These are phyloP conservation scores for Periophthalmus magnuspinnatus DNA, from an alignment of 2,797 vertebrate genomes.

Conservation along the genomic window DNA sequence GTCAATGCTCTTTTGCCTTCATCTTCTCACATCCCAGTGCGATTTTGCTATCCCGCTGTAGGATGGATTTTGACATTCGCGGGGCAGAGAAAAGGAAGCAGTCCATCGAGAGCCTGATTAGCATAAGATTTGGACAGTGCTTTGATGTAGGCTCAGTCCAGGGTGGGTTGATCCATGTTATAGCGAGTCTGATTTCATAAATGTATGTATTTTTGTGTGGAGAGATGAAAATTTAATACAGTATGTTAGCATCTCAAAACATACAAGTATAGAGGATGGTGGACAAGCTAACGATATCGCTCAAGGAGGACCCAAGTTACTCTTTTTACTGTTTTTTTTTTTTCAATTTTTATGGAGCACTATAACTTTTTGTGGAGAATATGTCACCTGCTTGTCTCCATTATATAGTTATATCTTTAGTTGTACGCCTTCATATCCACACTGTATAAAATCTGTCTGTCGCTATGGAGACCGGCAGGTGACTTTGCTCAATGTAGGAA, in stretches of 20 bases:
- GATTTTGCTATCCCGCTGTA: conserved; percentile 31
- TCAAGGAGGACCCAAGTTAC: no score
- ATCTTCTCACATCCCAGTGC: conserved; percentile 12
- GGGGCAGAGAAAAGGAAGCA: not conserved
- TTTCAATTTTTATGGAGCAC: no score
- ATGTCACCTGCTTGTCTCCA: no score
- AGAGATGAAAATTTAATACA: conserved; percentile 1
- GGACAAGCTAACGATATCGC: no score
- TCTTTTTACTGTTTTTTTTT: no score
- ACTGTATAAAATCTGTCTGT: no score
- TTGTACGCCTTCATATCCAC: no score
- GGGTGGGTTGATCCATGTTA: conserved; percentile 1
- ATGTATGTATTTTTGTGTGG: conserved; percentile 9
- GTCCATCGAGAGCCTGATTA: conserved; percentile 3
- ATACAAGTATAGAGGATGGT: no score
- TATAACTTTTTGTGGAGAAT: no score
- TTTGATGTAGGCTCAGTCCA: conserved; percentile 10
- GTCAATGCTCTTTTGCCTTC: conserved; percentile 9
- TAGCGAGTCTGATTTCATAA: not conserved
- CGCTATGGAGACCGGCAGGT: no score
- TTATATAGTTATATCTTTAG: no score
- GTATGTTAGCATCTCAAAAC: not conserved
- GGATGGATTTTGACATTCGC: conserved; percentile 12
- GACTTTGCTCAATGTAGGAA: no score
- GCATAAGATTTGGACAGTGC: conserved; percentile 1